Conservation (phyloP, 2,113 vertebrate genomes). For the Stomatorhinus ivindoensis region DNA sequence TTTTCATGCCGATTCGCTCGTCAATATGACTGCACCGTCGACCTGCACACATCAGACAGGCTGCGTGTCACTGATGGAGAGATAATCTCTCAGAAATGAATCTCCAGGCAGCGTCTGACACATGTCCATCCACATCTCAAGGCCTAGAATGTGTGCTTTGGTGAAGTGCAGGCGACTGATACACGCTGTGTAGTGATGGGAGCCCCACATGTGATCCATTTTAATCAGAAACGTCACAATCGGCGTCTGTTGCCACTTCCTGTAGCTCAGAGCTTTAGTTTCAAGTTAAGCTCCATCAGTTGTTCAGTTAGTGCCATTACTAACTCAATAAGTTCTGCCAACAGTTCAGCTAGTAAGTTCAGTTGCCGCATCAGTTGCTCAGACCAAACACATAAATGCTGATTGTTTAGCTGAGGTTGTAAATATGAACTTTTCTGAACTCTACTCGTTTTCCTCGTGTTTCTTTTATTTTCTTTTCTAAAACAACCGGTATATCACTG, state of each 20-base stretch:
- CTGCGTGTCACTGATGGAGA: background rate
- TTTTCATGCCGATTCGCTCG: conserved; percentile 10
- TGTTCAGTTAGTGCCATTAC: background rate
- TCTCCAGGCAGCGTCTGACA: background rate
- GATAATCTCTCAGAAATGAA: conserved; percentile 14
- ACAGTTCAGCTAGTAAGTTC: background rate
- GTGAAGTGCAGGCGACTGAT: background rate
- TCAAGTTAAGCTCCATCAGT: background rate
- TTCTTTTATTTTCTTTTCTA: background rate
- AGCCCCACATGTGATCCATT: background rate
- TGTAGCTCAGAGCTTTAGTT: background rate
- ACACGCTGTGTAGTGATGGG: too few relatives aligned
- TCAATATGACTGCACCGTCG: conserved; percentile 4
- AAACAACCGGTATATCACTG: background rate
- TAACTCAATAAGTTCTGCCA: background rate
- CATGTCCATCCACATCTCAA: background rate
- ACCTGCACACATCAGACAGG: background rate
- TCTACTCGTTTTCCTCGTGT: background rate
- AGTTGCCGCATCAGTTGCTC: background rate
- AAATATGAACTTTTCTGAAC: background rate
- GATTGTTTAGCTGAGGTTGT: background rate
- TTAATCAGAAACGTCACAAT: background rate
- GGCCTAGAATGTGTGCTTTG: background rate
- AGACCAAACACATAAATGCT: background rate
- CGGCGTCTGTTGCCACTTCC: background rate